Evolutionary conservation across 1,140 invertebrate species (phyloP).

Genomic region (Drosophila orosa): DNA sequence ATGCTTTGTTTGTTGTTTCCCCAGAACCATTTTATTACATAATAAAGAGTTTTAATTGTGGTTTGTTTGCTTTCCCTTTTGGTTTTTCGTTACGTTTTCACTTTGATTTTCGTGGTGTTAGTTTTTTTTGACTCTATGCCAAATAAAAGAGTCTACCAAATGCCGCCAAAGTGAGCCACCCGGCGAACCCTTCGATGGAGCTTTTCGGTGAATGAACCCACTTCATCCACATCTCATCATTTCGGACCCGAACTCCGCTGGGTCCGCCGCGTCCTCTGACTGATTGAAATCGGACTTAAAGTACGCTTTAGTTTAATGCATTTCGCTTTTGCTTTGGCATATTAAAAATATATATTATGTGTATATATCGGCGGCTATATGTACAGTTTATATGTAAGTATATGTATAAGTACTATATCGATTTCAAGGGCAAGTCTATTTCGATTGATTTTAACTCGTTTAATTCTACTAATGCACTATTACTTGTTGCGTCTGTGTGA

Average conservation of each 20-base stretch:
- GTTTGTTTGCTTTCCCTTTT: constrained; percentile 46
- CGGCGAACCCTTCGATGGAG: not conserved
- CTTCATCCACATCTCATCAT: not conserved
- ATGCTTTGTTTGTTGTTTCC: constrained; percentile 80
- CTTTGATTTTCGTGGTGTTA: constrained; percentile 52
- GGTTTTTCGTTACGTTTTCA: constrained; percentile 51
- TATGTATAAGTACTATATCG: constrained; percentile 38
- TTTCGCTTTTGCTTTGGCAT: constrained; percentile 59
- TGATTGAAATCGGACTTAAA: constrained; percentile 52
- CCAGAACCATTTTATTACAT: constrained; percentile 70
- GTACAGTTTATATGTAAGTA: constrained; percentile 43
- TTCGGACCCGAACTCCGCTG: not conserved
- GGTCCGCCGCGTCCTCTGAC: not conserved
- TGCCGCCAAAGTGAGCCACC: constrained; percentile 17
- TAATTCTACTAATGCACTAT: constrained; percentile 78
- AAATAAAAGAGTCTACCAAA: constrained; percentile 45
- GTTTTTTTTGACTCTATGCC: constrained; percentile 30
- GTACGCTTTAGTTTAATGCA: constrained; percentile 59
- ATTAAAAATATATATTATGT: constrained; percentile 73
- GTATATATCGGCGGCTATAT: constrained; percentile 54
- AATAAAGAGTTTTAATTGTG: constrained; percentile 40
- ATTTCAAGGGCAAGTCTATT: constrained; percentile 66
- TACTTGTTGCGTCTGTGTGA: constrained; percentile 72
- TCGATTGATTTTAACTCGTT: constrained; percentile 74
- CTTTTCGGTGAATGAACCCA: not conserved